phyloP scores from a whole-genome alignment of 2,113 vertebrate species.

The Melanerpes formicivorus region DNA sequence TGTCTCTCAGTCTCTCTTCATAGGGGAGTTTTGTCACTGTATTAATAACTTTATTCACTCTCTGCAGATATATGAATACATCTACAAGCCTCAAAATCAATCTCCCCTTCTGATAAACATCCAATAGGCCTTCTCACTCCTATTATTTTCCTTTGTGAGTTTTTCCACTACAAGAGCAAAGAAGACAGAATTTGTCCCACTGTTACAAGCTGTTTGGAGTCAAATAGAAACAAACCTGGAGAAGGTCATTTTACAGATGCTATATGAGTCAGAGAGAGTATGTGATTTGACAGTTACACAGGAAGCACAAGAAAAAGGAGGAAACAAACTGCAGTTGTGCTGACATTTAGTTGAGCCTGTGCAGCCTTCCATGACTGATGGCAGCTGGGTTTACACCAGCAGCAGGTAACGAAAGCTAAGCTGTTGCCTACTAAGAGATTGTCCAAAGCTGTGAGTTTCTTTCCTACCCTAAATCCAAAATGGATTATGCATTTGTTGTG shows the following conservation, averaged over 20 bases:
- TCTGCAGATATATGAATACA: neutral
- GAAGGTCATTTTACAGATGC: neutral
- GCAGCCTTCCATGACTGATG: neutral
- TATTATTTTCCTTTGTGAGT: neutral
- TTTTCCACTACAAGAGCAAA: neutral
- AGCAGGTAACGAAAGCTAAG: neutral
- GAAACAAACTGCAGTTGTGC: neutral
- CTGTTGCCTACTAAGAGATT: neutral
- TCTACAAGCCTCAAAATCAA: neutral
- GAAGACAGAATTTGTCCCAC: neutral
- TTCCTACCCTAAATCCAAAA: neutral
- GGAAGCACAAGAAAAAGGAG: neutral
- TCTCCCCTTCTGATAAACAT: neutral
- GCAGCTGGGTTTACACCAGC: neutral
- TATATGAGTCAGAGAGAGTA: neutral
- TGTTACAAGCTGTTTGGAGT: neutral
- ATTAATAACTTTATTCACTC: neutral
- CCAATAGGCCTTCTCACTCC: neutral
- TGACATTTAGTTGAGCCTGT: neutral
- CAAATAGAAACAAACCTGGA: neutral
- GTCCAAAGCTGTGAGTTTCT: neutral
- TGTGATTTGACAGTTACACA: neutral
- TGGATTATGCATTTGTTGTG: conserved; percentile 2
- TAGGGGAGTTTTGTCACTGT: neutral
- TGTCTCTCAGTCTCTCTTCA: too few relatives aligned